Evolutionary conservation across 2,888 invertebrate genomes (phyloP).

Genomic region (Drosophila pseudotakahashii): DNA sequence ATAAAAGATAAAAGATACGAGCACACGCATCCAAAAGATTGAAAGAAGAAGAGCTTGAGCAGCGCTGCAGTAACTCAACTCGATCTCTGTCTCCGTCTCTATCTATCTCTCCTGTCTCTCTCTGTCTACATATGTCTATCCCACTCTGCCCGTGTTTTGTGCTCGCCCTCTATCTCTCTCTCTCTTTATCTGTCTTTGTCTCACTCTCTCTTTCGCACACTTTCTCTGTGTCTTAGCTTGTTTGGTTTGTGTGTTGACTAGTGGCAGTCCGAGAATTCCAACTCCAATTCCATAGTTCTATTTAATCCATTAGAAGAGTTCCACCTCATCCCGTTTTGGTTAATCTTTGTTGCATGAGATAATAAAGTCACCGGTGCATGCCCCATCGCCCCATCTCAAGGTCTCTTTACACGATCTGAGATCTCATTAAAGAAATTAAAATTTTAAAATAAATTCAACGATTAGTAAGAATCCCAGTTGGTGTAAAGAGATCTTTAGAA

Average conservation of each 20-base stretch:
- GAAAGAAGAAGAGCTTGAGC: conserved; percentile 49
- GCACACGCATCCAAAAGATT: conserved; percentile 22
- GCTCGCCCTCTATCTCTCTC: conserved; percentile 11
- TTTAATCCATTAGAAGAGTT: conserved; percentile 1
- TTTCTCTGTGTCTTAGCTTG: conserved; percentile 30
- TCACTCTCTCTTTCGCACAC: conserved; percentile 19
- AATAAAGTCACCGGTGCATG: conserved; percentile 25
- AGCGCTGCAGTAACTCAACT: conserved; percentile 44
- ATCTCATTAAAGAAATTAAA: background rate
- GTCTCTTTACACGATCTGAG: background rate
- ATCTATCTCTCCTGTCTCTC: conserved; percentile 38
- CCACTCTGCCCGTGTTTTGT: conserved; percentile 38
- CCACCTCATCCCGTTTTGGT: conserved; percentile 9
- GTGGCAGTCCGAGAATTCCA: conserved; percentile 1
- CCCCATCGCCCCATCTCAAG: conserved; percentile 7
- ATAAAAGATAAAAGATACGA: conserved; percentile 11
- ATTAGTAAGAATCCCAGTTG: too few species aligned
- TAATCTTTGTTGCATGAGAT: conserved; percentile 36
- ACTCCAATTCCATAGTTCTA: background rate
- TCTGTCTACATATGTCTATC: conserved; percentile 29
- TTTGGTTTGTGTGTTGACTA: conserved; percentile 41
- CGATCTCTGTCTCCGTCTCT: conserved; percentile 37
- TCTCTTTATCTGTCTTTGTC: background rate
- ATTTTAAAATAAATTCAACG: too few species aligned
- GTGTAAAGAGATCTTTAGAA: background rate